Base-by-base conservation (phyloP, 2,888 invertebrate species). In the Drosophila robusta region DNA sequence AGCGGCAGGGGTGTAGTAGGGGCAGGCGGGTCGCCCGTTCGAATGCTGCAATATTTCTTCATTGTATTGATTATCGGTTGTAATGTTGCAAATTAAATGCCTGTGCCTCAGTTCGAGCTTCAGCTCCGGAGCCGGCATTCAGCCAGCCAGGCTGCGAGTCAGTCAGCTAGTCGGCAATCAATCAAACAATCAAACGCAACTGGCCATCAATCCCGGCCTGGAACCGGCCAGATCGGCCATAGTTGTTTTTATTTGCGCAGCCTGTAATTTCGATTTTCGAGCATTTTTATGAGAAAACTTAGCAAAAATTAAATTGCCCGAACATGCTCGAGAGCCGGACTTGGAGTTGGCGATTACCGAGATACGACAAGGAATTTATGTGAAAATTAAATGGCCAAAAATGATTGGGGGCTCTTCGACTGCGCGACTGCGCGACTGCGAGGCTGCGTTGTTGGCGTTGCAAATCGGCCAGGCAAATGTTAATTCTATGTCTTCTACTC, bases 61-160 rank as follows among this genome's bases (percentile, higher is more conserved):
- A 78, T 89, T 87, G 87, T 89, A 87, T 84, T 90, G 90, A 90
- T 90, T 90, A 87, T 78, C 89, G 90, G 90, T 90, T 90, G 89
- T 85, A 90, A 87, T 90, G 88, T 84, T 90, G 90, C 90, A 90
- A 90, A 90, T 90, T 90, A 90, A 90, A 90, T 90, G 90, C 71
- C 82, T 83, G 58, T 65, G 68, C 78, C 76, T 57, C 74, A 70
- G 58, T 67, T 75, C 71, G 45, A 75, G 39, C 73, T 52, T 47
- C 58, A 44, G 50, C 64, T 18, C 26, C 55, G 49, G 12, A 34
- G 50, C 54, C 18, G 61, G 24, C 65, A 44, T 12, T 11, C 44
- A 45, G 46, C 16, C 46, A 44, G 52, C 29, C 41, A 26, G 71
- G 52, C 77, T 52, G 39, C 18, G 39, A 22, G 22, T 9, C 36